Evolutionary conservation across 2,888 invertebrate genomes (phyloP), one percentile per base, ranked within the genome.

Genomic region (Caradrina clavipalpis): DNA sequence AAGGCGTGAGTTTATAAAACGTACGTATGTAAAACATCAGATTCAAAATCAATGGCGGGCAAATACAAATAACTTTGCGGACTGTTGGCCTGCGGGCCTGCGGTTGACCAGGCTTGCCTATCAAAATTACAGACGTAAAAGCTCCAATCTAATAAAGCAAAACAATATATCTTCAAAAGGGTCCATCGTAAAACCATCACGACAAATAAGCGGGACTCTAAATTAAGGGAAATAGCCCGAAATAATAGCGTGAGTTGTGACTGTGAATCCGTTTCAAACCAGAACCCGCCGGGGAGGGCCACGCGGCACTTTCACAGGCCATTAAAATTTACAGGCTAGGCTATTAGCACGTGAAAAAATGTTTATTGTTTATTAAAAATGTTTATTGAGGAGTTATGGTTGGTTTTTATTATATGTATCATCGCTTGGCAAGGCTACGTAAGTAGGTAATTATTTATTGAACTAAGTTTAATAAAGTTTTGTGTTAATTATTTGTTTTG

Each of bases 291-390:
- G 42, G 31, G 65, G 42, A 53, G 13, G 19, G 57, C 58, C 49
- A 58, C 57, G 42, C 69, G 62, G 68, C 69, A 72, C 59, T 65
- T 77, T 82, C 59, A 77, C 68, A 71, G 54, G 39, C 47, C 69
- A 74, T 78, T 72, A 75, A 75, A 78, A 72, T 72, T 69, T 78
- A 72, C 61, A 47, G 57, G 45, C 67, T 59, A 42, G 15, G 49
- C 53, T 58, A 50, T 66, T 64, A 63, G 19, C 51, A 54, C 47
- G 55, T 35, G 58, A 21, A 57, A 53, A 45, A 69, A 49, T 61
- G 54, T 69, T 80, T 69, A 79, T 73, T 78, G 70, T 66, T 80
- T 60, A 78, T 75, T 60, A 47, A 51, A 72, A 76, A 47, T 39
- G 13, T 21, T 26, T 53, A 8, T 61, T 61, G 22, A 10, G 11